A percentile compares a stretch with the other conserved stretches of the same genome.
phyloP scores from a whole-genome alignment of 2,113 vertebrate genomes.

The Anseranas semipalmata region DNA sequence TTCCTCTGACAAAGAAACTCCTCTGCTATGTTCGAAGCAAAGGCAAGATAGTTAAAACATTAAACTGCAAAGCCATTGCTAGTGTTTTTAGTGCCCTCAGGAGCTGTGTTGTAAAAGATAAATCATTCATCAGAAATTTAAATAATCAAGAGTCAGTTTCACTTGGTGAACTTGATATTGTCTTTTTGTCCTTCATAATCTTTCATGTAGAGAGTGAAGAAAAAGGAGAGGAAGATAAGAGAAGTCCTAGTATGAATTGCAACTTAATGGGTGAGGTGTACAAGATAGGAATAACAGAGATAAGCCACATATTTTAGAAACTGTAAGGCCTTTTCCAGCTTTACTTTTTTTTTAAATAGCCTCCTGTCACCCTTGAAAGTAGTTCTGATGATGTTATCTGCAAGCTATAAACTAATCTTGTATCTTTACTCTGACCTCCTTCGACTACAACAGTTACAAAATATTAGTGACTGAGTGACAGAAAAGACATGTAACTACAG shows the following conservation, averaged over 20 bases:
- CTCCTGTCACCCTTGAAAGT: neutral
- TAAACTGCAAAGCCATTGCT: neutral
- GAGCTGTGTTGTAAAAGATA: conserved; percentile 29
- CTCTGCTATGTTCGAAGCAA: conserved; percentile 5
- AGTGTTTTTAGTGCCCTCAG: neutral
- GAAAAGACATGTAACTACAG: neutral
- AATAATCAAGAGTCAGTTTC: neutral
- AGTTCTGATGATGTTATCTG: neutral
- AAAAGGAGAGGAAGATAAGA: neutral
- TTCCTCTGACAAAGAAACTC: neutral
- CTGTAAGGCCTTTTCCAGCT: neutral
- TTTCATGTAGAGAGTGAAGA: neutral
- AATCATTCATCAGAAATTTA: conserved; percentile 28
- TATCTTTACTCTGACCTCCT: neutral
- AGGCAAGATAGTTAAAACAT: conserved; percentile 10
- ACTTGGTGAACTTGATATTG: neutral
- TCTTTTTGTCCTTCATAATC: neutral
- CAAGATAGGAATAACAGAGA: neutral
- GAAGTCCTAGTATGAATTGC: neutral
- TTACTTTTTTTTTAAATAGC: neutral
- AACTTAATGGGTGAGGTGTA: neutral
- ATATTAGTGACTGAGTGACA: neutral
- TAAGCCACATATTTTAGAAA: neutral
- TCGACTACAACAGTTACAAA: neutral
- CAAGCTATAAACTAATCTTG: neutral